Conservation (phyloP, 1,140 invertebrate species). For the Chymomyza costata region DNA sequence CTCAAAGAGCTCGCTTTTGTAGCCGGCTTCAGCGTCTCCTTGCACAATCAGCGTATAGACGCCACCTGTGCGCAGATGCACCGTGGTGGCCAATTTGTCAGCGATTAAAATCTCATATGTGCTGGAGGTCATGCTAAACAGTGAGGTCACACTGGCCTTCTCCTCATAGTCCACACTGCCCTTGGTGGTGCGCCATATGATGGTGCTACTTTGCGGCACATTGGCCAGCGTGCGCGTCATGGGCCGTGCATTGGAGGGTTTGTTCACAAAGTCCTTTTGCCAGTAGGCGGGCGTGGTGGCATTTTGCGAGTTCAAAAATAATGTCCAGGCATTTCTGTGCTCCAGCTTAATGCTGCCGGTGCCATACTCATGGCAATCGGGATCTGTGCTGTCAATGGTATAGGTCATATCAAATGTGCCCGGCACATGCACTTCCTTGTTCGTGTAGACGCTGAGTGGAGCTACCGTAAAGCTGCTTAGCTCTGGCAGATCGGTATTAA, state of each 20-base stretch:
- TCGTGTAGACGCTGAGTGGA: slow-evolving; percentile 51
- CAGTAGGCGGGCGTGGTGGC: slow-evolving; percentile 3
- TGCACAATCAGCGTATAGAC: slow-evolving; percentile 78
- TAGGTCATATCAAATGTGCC: slow-evolving; percentile 4
- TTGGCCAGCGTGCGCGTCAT: slow-evolving; percentile 50
- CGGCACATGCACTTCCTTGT: slow-evolving; percentile 50
- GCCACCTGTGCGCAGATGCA: slow-evolving; percentile 77
- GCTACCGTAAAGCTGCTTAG: slow-evolving; percentile 40
- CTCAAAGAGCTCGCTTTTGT: slow-evolving; percentile 9
- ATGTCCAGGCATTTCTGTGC: slow-evolving; percentile 70
- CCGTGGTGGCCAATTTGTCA: slow-evolving; percentile 17
- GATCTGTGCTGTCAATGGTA: background rate
- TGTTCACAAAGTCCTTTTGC: slow-evolving; percentile 50
- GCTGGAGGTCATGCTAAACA: slow-evolving; percentile 58
- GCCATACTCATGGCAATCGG: slow-evolving; percentile 12
- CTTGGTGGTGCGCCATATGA: slow-evolving; percentile 39
- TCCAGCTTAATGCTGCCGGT: background rate
- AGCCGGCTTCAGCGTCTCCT: slow-evolving; percentile 6
- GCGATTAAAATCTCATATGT: slow-evolving; percentile 75
- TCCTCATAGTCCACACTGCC: slow-evolving; percentile 25
- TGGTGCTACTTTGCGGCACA: slow-evolving; percentile 7
- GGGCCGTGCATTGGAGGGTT: slow-evolving; percentile 60
- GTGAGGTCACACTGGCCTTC: slow-evolving; percentile 35
- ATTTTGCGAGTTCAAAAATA: slow-evolving; percentile 72
- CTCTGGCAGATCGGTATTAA: slow-evolving; percentile 33